A percentile compares a stretch with the other conserved stretches of the same genome.
Evolutionary conservation across 2,113 vertebrate genomes (phyloP).

Genomic region (Condylura cristata): DNA sequence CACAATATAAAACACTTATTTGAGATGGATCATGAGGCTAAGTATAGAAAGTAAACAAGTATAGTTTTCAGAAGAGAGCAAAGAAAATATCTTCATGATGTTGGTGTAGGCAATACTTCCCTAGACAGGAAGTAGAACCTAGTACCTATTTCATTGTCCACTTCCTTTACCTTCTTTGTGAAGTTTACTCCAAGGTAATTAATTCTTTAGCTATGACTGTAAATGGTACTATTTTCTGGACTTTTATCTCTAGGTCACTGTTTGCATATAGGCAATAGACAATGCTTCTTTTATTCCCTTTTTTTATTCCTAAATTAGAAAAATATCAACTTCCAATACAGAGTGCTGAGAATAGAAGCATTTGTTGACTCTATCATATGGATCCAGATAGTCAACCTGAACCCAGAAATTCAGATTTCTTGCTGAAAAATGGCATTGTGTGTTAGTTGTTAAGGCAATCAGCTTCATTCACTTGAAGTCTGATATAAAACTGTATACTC

Average conservation of each 20-base stretch:
- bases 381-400: neutral
- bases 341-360: neutral
- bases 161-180: no score
- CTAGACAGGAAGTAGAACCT: neutral
- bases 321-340: neutral
- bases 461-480: neutral
- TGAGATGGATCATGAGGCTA: neutral
- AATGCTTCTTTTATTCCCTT: neutral
- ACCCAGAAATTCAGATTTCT: neutral
- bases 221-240: no score
- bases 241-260: no score
- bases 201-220: no score
- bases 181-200: no score
- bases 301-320: neutral
- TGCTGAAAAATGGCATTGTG: neutral
- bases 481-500: neutral
- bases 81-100: neutral
- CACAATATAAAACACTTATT: neutral
- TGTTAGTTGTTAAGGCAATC: neutral
- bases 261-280: no score
- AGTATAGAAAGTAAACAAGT: neutral
- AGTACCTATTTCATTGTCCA: no score
- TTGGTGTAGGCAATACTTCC: neutral
- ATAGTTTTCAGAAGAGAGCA: neutral
- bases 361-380: neutral